Percentiles rank a stretch among this genome's conserved stretches.
Evolutionary conservation across 2,888 invertebrate species (phyloP).

Genomic region (Microctonus brassicae): DNA sequence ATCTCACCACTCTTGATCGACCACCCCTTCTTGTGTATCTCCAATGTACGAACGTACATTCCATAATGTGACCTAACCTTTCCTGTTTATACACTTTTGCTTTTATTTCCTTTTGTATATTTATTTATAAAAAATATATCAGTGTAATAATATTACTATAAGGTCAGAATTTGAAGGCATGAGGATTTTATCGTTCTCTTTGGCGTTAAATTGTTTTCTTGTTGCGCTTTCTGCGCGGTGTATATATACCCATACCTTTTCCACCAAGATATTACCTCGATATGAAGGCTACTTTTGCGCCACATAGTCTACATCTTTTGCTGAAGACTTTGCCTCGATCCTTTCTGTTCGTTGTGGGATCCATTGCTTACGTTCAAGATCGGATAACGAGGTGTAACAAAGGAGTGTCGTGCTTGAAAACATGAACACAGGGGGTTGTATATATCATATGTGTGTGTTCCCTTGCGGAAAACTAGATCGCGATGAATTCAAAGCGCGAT

Average conservation of each 20-base stretch:
- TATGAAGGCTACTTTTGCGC: constrained; percentile 43
- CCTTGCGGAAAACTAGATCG: constrained; percentile 57
- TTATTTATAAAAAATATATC: not conserved
- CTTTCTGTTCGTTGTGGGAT: constrained; percentile 2
- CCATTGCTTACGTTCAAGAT: constrained; percentile 49
- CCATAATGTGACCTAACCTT: not conserved
- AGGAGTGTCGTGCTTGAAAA: constrained; percentile 52
- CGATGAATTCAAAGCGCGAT: constrained; percentile 55
- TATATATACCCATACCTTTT: constrained; percentile 27
- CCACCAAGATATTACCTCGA: constrained; percentile 56
- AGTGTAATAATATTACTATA: no score
- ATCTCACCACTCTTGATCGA: constrained; percentile 43
- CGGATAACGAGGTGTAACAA: constrained; percentile 63
- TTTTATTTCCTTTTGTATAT: not conserved
- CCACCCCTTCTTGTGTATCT: constrained; percentile 21
- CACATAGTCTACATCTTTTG: not conserved
- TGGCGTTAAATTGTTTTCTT: constrained; percentile 45
- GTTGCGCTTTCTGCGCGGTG: constrained; percentile 50
- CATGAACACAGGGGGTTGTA: constrained; percentile 20
- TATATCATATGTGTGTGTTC: constrained; percentile 41
- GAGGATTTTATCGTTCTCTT: constrained; percentile 49
- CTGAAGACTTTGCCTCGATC: constrained; percentile 10
- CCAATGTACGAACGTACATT: not conserved
- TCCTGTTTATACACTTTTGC: no score
- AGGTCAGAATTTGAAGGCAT: no score